phyloP scores from a whole-genome alignment of 2,113 vertebrate genomes.

The Panthera tigris region DNA sequence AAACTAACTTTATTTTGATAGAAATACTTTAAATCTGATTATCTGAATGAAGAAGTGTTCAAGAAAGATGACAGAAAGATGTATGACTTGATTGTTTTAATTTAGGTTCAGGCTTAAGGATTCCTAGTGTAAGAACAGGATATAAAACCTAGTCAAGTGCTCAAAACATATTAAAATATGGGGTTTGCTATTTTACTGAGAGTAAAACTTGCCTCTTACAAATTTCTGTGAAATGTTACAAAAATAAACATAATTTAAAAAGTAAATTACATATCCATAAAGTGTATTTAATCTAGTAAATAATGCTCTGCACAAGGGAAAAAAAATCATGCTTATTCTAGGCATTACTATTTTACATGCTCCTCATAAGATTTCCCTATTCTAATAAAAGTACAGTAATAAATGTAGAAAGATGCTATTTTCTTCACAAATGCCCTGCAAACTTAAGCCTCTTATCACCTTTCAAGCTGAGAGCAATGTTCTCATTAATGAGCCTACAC shows the following conservation, averaged over 20 bases:
- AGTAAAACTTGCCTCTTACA: not conserved
- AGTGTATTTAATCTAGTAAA: not conserved
- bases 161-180: not conserved
- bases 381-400: not conserved
- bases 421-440: not conserved
- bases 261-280: conserved; percentile 25
- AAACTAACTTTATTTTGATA: not conserved
- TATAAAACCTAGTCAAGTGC: not conserved
- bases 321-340: not conserved
- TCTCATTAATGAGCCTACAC: not conserved
- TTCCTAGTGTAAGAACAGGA: conserved; percentile 2
- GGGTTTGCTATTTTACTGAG: not conserved
- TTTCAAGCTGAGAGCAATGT: not conserved
- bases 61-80: conserved; percentile 15
- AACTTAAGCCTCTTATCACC: not conserved
- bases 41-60: not conserved
- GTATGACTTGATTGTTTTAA: not conserved
- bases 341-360: not conserved
- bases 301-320: not conserved
- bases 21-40: conserved; percentile 26
- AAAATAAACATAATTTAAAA: not conserved
- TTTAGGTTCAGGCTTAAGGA: conserved; percentile 33
- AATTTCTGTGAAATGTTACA: conserved; percentile 20
- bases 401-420: not conserved
- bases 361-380: not conserved